Evolutionary conservation across 2,797 vertebrate genomes (phyloP).

Genomic region (Varecia variegata): DNA sequence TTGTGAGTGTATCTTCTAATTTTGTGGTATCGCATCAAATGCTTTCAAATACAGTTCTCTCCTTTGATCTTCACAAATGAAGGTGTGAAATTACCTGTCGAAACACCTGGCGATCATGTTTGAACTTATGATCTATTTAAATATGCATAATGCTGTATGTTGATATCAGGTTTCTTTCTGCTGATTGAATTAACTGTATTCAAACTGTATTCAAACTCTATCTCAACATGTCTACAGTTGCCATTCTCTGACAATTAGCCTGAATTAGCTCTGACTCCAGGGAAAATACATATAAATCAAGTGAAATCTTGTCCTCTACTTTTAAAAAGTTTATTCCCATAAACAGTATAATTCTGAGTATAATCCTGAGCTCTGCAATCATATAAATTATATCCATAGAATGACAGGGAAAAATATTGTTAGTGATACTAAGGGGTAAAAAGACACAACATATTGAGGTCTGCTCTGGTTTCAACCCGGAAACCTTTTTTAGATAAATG

Average conservation of each 20-base stretch:
- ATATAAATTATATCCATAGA: background rate
- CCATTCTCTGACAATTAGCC: background rate
- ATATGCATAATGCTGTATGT: background rate
- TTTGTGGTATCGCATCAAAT: background rate
- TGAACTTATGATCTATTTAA: background rate
- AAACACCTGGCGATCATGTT: background rate
- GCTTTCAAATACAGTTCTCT: background rate
- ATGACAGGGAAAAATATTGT: background rate
- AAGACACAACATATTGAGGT: background rate
- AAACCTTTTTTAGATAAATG: background rate
- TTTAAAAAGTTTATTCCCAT: background rate
- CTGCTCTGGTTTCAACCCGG: background rate
- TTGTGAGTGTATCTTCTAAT: conserved; percentile 19
- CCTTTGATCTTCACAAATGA: background rate
- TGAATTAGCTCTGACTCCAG: background rate
- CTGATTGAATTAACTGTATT: background rate
- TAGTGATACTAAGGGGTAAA: fast-evolving
- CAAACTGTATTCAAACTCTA: background rate
- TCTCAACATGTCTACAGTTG: background rate
- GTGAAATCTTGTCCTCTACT: background rate
- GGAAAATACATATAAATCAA: background rate
- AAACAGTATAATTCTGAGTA: background rate
- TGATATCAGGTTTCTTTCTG: background rate
- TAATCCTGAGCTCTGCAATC: background rate
- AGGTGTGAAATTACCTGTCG: background rate